These are phyloP conservation scores for Diplodus puntazzo DNA, from an alignment of 2,797 vertebrate species.

Conservation along the genomic window DNA sequence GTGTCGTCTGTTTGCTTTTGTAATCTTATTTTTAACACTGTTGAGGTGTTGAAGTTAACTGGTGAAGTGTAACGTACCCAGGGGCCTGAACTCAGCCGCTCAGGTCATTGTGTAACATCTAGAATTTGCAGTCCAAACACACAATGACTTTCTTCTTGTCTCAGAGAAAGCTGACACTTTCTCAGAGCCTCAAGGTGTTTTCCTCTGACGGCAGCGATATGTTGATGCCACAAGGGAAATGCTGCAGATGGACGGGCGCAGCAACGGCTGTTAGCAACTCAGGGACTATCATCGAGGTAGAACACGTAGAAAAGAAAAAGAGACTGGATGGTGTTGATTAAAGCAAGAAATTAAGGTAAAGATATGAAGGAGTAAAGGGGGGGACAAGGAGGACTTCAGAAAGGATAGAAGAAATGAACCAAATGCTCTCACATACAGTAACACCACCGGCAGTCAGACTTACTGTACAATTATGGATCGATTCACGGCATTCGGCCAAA, in stretches of 20 bases:
- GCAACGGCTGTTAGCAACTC: conserved; percentile 1
- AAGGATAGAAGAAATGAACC: not conserved
- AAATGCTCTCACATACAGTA: too few species aligned
- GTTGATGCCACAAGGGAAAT: conserved; percentile 37
- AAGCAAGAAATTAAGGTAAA: not conserved
- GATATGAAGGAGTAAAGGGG: not conserved
- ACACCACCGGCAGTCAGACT: not conserved
- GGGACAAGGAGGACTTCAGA: conserved; percentile 13
- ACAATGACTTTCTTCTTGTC: conserved; percentile 23
- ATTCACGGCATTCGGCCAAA: too few species aligned
- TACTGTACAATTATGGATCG: not conserved
- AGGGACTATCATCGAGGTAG: conserved; percentile 18
- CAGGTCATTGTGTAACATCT: conserved; percentile 26
- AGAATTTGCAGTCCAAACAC: conserved; percentile 27
- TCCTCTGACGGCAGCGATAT: conserved; percentile 34
- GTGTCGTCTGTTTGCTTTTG: not conserved
- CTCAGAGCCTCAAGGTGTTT: conserved; percentile 44
- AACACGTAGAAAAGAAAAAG: not conserved
- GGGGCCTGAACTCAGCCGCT: conserved; percentile 16
- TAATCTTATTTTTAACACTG: conserved; percentile 34
- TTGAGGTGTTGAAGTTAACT: too few species aligned
- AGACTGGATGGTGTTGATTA: conserved; percentile 22
- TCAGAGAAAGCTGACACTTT: conserved; percentile 45
- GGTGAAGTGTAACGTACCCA: conserved; percentile 23
- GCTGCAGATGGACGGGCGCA: conserved; percentile 35